Base-by-base conservation (phyloP, 2,888 invertebrate genomes). In the Zele albiditarsus region DNA sequence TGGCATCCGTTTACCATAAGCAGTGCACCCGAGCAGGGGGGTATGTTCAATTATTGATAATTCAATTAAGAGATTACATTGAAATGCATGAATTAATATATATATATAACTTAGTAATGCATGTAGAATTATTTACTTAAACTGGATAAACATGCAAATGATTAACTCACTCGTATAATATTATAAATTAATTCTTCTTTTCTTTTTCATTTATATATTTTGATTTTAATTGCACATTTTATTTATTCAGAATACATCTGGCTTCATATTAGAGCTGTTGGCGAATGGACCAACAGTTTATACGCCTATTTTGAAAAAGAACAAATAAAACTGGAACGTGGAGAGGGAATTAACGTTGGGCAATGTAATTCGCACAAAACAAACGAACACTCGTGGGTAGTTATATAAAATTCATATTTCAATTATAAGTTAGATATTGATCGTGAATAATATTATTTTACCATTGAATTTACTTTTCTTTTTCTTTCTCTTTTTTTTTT, bases 1-100 rank as follows among this genome's bases (percentile, higher is more conserved):
- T 98, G 98, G 98, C 98, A 98, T 92, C 98, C 98, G 0, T 98
- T 98, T 85, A 98, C 98, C 0, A 95, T 98, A 80, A 98, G 97
- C 90, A 97, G 97, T 83, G 97, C 98, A 8, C 98, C 98, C 0
- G 98, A 98, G 88, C 95, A 97, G 87, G 95, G 95, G 91, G 95
- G 96, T 94, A 84, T 81, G 66, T 31, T 72, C n/a, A 14, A 62
- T 62, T 31, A 31, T 31, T 62, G 20, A 62, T 62, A 62, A 62
- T 62, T 14, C 62, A 31, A 62, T 62, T 62, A n/a, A 33, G 20
- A 6, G 16, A 5, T 14, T 62, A 31, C 14, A 62, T n/a, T 28
- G 28, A 16, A 62, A 65, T 42, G 20, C 8, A 53, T 53, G 20
- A 53, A 53, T n/a, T 33, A 5, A 31, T n/a, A 33, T 63, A 31